These are phyloP conservation scores for Apotomis capreana DNA, from an alignment of 2,888 invertebrate species.

Conservation along the genomic window DNA sequence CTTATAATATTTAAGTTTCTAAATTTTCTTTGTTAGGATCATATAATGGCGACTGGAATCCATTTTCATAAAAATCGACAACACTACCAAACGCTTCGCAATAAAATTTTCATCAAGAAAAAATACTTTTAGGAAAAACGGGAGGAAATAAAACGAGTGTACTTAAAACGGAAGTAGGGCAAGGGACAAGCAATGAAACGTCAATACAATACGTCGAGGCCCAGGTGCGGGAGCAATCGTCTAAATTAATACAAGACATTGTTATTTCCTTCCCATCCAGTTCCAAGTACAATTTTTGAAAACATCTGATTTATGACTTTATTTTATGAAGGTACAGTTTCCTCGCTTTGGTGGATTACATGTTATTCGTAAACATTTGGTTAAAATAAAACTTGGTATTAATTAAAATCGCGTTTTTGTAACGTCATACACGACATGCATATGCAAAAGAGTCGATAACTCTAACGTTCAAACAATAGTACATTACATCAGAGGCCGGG, in stretches of 20 bases:
- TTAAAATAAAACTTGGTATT: no score
- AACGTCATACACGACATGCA: no score
- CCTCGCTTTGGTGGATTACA: no score
- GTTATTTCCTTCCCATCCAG: slow-evolving; percentile 10
- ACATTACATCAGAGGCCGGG: no score
- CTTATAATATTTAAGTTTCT: neutral
- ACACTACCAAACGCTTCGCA: slow-evolving; percentile 5
- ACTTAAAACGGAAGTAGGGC: slow-evolving; percentile 29
- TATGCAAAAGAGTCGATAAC: no score
- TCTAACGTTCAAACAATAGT: no score
- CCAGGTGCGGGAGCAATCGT: slow-evolving; percentile 38
- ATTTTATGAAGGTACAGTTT: no score
- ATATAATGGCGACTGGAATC: no score
- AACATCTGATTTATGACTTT: no score
- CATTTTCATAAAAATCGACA: neutral
- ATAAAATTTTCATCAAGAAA: neutral
- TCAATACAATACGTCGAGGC: slow-evolving; percentile 32
- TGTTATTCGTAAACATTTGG: no score
- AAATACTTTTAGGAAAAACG: neutral
- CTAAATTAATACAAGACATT: slow-evolving; percentile 34
- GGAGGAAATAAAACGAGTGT: slow-evolving; percentile 19
- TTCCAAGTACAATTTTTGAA: neutral
- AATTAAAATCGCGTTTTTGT: no score
- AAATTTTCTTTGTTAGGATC: neutral
- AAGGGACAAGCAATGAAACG: slow-evolving; percentile 35